Evolutionary conservation across 2,797 vertebrate species (phyloP), one percentile per base, ranked within the genome.

Genomic region (Knipowitschia caucasica): DNA sequence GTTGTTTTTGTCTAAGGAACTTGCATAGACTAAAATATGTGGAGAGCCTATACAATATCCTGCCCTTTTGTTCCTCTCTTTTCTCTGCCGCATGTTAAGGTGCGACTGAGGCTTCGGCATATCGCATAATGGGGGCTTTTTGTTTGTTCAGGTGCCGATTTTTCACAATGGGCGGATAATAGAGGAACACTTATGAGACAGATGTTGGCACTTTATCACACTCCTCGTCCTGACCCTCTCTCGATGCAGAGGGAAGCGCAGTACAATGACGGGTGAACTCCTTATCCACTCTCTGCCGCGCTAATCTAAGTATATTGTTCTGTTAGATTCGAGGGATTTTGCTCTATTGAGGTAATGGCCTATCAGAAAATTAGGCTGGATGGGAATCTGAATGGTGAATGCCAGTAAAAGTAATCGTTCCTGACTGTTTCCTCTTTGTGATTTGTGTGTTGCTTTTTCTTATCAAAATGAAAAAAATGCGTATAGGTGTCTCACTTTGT

Each of bases 131-230:
- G 80, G 79, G 69, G 67, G 69, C 58, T 80, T 80, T 87, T 82
- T 89, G 85, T 91, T 90, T 88, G 82, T 82, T 89, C 88, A 89
- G 87, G 86, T 89, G 86, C 75, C 23, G 65, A 65, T 78, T 67
- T 63, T 69, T 69, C 62, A 75, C 80, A 79, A 83, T 83, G 67
- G 73, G 69, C 33, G 56, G 69, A 88, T 88, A 87, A 89, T 89
- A 67, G 83, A 81, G 72, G 50, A 86, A 78, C 81, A 80, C 81
- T 89, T 84, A 78, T 76, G 75, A 84, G 80, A 81, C 89, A 91
- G 88, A 89, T 89, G 88, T 89, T 89, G 69, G 67, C 83, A 79
- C 84, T 89, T 88, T 74, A 85, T 81, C 81, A 67, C 71, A 70
- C 78, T 83, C 59, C 74, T 86, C 64, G 55, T 59, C 75, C 62